Percentiles rank a stretch among this genome's conserved stretches.
Evolutionary conservation across 2,888 invertebrate species (phyloP).

Genomic region (Adelphocoris suturalis): DNA sequence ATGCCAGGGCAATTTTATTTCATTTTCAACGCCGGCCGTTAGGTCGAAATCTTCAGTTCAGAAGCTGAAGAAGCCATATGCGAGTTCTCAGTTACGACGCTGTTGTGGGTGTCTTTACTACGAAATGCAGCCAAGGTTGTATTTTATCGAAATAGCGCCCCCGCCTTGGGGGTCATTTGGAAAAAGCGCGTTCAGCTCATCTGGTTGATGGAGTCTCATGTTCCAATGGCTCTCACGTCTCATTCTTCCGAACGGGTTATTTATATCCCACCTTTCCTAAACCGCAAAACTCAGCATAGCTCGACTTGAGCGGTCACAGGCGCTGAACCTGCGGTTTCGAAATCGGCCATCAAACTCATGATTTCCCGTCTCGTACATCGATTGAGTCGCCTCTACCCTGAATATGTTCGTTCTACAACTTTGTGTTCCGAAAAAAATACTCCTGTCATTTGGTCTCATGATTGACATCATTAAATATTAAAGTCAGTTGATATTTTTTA

Average conservation of each 20-base stretch:
- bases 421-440: too few species aligned
- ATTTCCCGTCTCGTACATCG: not conserved
- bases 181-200: constrained; percentile 22
- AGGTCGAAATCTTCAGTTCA: too few species aligned
- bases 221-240: constrained; percentile 9
- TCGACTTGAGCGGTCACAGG: not conserved
- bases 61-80: too few species aligned
- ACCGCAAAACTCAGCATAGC: not conserved
- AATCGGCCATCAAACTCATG: constrained; percentile 9
- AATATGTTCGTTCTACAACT: not conserved
- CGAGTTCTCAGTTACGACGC: too few species aligned
- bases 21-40: too few species aligned
- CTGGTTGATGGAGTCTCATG: not conserved
- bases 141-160: not conserved
- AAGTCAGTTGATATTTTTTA: too few species aligned
- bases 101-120: too few species aligned
- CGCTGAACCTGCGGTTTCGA: constrained; percentile 4
- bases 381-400: not conserved
- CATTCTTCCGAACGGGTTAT: constrained; percentile 32
- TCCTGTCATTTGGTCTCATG: too few species aligned
- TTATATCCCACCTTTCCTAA: constrained; percentile 9
- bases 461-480: too few species aligned
- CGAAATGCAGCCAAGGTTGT: not conserved
- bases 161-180: not conserved
- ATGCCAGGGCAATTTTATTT: too few species aligned